Evolutionary conservation across 2,888 invertebrate genomes (phyloP).

Genomic region (Ormia ochracea): DNA sequence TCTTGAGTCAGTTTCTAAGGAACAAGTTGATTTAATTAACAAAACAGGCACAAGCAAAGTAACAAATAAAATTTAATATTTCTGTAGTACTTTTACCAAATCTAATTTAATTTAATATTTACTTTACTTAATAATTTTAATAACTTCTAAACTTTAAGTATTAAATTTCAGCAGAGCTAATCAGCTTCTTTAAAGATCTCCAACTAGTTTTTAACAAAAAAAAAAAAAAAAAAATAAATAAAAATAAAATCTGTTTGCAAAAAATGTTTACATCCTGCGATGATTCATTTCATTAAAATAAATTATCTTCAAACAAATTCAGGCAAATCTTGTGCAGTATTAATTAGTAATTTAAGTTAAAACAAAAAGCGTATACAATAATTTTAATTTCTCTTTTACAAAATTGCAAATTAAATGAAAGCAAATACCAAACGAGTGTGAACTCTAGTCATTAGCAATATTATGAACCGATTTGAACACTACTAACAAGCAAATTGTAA

Average conservation of each 20-base stretch:
- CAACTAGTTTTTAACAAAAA: not conserved
- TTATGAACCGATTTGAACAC: not conserved
- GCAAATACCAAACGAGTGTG: constrained; percentile 69
- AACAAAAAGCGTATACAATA: too few relatives aligned
- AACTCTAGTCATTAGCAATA: constrained; percentile 71
- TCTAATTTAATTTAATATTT: not conserved
- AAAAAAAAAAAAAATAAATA: too few relatives aligned
- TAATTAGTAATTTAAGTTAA: constrained; percentile 67
- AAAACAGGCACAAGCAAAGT: not conserved
- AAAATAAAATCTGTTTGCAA: too few relatives aligned
- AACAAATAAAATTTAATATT: not conserved
- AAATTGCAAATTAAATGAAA: constrained; percentile 34
- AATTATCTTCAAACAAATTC: constrained; percentile 62
- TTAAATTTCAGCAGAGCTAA: not conserved
- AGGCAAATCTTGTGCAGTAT: constrained; percentile 75
- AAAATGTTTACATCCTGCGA: not conserved
- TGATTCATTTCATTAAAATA: not conserved
- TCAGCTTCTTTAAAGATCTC: constrained; percentile 36
- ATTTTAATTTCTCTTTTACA: constrained; percentile 12
- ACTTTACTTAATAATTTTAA: not conserved
- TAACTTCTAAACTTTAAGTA: not conserved
- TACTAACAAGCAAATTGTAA: not conserved
- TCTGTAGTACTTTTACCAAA: not conserved
- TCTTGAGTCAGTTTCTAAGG: too few relatives aligned
- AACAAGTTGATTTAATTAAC: constrained; percentile 33